These are phyloP conservation scores for Polyploca ridens DNA, from an alignment of 2,888 invertebrate genomes.

Conservation along the genomic window DNA sequence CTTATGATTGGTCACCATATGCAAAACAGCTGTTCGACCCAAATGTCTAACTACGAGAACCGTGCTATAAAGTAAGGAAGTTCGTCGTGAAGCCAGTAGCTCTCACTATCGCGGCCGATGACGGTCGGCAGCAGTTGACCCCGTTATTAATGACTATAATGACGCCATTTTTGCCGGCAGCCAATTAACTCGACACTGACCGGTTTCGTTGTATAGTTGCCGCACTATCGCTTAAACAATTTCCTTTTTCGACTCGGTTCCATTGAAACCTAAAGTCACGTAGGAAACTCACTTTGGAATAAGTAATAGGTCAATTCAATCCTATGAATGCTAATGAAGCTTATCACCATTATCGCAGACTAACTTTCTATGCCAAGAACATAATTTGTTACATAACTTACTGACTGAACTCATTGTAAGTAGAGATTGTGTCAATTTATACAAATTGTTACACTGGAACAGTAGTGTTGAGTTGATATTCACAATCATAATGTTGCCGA, in stretches of 20 bases:
- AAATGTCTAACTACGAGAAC: slow-evolving; percentile 47
- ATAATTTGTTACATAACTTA: slow-evolving; percentile 1
- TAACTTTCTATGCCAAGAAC: slow-evolving; percentile 5
- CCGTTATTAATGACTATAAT: slow-evolving; percentile 61
- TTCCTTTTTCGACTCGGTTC: slow-evolving; percentile 2
- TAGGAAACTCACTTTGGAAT: slow-evolving; percentile 8
- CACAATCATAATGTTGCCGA: slow-evolving; percentile 27
- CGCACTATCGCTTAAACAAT: slow-evolving; percentile 15
- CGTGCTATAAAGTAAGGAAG: slow-evolving; percentile 22
- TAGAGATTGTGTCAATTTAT: not conserved
- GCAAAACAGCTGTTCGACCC: slow-evolving; percentile 60
- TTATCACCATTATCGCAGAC: not conserved
- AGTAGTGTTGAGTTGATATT: slow-evolving; percentile 25
- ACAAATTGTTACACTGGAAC: not conserved
- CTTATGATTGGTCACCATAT: slow-evolving; percentile 48
- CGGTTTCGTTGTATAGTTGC: slow-evolving; percentile 26
- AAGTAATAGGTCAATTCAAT: slow-evolving; percentile 10
- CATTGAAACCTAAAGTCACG: not conserved
- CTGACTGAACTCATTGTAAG: not conserved
- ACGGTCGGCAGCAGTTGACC: slow-evolving; percentile 53
- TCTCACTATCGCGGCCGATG: slow-evolving; percentile 21
- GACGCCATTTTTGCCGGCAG: slow-evolving; percentile 55
- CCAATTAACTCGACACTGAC: slow-evolving; percentile 52
- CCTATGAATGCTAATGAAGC: slow-evolving; percentile 7
- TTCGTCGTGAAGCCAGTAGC: slow-evolving; percentile 7